phyloP scores from a whole-genome alignment of 2,888 invertebrate genomes.

The Aromia moschata region DNA sequence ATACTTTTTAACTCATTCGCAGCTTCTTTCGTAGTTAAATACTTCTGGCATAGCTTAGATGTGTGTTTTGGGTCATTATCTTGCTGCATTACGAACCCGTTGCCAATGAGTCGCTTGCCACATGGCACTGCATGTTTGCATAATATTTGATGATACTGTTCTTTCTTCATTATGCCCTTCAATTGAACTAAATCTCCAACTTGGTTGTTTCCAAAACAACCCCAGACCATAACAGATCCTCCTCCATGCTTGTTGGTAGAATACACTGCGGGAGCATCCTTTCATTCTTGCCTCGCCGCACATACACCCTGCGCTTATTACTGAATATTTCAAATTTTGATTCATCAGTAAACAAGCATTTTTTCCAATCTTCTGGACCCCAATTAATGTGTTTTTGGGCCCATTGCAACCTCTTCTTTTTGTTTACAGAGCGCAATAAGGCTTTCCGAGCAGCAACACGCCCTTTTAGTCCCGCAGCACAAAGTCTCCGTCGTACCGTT shows the following conservation, averaged over 20 bases:
- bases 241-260: not conserved
- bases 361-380: not conserved
- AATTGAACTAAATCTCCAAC: not conserved
- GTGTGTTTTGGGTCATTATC: constrained; percentile 1
- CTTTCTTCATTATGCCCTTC: constrained; percentile 1
- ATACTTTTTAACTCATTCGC: not conserved
- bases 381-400: not conserved
- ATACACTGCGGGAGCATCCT: not conserved
- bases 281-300: not conserved
- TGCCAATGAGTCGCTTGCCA: not conserved
- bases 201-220: not conserved
- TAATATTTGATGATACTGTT: not conserved
- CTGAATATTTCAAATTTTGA: constrained; percentile 7
- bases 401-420: not conserved
- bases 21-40: not conserved
- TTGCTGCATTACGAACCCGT: constrained; percentile 6
- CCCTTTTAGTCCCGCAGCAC: not conserved
- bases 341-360: not conserved
- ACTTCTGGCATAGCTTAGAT: not conserved
- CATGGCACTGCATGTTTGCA: not conserved
- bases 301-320: not conserved
- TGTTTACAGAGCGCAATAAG: not conserved
- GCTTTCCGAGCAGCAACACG: not conserved
- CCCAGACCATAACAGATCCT: not conserved
- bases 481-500: not conserved